Conservation (phyloP, 2,797 vertebrate genomes). For the Urocyon cinereoargenteus region DNA sequence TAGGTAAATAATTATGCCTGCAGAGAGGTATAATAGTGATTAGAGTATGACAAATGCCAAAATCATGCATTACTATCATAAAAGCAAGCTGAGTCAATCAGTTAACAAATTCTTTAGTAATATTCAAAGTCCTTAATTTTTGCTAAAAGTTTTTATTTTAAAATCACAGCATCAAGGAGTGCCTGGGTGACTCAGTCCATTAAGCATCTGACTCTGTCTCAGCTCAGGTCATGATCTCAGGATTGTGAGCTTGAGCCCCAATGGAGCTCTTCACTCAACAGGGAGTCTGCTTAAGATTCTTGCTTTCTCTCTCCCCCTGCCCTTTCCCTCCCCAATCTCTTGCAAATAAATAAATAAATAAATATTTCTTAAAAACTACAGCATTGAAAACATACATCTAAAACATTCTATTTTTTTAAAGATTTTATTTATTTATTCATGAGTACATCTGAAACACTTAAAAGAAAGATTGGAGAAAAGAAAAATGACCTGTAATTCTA, state of each 20-base stretch:
- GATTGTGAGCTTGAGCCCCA: no score
- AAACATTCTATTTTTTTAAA: neutral
- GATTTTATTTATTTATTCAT: no score
- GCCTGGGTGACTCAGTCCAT: no score
- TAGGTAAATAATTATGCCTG: neutral
- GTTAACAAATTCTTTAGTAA: slow-evolving; percentile 7
- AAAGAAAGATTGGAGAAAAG: slow-evolving; percentile 9
- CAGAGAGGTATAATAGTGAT: neutral
- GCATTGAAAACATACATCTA: neutral
- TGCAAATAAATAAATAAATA: neutral
- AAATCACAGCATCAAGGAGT: neutral
- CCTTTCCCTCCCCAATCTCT: no score
- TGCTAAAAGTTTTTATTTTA: slow-evolving; percentile 26
- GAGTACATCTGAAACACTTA: no score
- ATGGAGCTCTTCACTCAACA: no score
- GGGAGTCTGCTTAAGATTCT: no score
- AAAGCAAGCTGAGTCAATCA: neutral
- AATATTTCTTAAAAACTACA: neutral
- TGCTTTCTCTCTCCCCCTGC: no score
- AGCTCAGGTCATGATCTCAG: no score
- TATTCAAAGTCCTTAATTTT: slow-evolving; percentile 4
- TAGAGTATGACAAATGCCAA: neutral
- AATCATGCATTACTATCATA: neutral
- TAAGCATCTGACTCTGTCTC: no score
- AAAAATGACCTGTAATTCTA: slow-evolving; percentile 4